These are phyloP conservation scores for Erythrolamprus reginae DNA, from an alignment of 2,113 vertebrate genomes.

Conservation along the genomic window DNA sequence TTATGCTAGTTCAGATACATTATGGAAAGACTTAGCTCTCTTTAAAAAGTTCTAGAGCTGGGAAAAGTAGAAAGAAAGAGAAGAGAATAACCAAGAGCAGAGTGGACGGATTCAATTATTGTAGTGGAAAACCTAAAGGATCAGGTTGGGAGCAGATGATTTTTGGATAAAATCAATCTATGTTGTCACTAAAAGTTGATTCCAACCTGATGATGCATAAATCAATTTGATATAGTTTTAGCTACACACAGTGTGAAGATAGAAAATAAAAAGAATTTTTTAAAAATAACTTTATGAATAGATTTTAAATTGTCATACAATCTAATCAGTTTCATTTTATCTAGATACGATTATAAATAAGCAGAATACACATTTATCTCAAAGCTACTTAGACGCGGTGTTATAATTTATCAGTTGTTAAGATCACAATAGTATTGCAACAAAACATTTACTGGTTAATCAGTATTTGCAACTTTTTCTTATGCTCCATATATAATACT, in stretches of 20 bases:
- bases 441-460: neutral
- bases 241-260: neutral
- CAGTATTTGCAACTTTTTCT: neutral
- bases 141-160: neutral
- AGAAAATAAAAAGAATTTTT: neutral
- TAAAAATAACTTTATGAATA: neutral
- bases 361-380: neutral
- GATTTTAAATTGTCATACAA: neutral
- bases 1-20: neutral
- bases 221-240: neutral
- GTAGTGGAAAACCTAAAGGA: neutral
- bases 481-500: neutral
- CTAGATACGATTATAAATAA: neutral
- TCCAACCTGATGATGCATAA: neutral
- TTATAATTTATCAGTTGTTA: neutral
- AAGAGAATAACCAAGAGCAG: neutral
- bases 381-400: neutral
- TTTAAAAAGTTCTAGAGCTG: neutral
- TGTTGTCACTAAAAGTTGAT: neutral
- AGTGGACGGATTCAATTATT: neutral
- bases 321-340: neutral
- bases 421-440: neutral
- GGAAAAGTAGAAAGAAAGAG: neutral
- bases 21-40: neutral
- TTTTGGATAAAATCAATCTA: neutral